These are phyloP conservation scores for Drosophila barbarae DNA, from an alignment of 2,888 invertebrate genomes.

Conservation along the genomic window DNA sequence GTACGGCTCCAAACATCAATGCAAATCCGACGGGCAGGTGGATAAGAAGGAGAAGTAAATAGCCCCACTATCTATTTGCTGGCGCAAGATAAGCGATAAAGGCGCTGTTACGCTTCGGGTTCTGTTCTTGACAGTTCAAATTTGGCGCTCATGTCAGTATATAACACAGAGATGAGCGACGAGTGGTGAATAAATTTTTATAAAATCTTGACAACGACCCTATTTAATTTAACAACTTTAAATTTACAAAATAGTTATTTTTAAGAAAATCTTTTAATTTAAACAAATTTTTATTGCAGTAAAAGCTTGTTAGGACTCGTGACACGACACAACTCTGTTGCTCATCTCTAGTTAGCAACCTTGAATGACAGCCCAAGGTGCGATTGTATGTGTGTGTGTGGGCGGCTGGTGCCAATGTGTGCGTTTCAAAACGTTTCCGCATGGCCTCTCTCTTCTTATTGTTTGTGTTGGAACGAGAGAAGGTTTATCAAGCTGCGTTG, in stretches of 20 bases:
- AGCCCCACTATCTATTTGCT: slow-evolving; percentile 25
- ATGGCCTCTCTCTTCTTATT: slow-evolving; percentile 14
- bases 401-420: slow-evolving; percentile 12
- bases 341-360: slow-evolving; percentile 44
- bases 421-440: slow-evolving; percentile 50
- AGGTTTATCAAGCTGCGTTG: slow-evolving; percentile 41
- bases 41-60: slow-evolving; percentile 6
- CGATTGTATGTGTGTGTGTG: slow-evolving; percentile 31
- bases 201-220: too few relatives aligned
- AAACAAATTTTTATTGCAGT: background rate
- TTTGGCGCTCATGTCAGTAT: slow-evolving; percentile 34
- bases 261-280: background rate
- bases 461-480: slow-evolving; percentile 24
- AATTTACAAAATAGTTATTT: too few relatives aligned
- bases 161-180: slow-evolving; percentile 13
- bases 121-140: slow-evolving; percentile 39
- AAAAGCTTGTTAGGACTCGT: background rate
- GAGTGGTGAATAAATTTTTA: background rate
- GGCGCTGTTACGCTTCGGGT: slow-evolving; percentile 11
- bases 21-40: slow-evolving; percentile 14
- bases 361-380: slow-evolving; percentile 50
- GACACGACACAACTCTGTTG: background rate
- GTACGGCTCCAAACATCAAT: slow-evolving; percentile 28
- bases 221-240: background rate
- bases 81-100: slow-evolving; percentile 34